Conservation (phyloP, 1,140 invertebrate genomes). For the Belonocnema kinseyi region DNA sequence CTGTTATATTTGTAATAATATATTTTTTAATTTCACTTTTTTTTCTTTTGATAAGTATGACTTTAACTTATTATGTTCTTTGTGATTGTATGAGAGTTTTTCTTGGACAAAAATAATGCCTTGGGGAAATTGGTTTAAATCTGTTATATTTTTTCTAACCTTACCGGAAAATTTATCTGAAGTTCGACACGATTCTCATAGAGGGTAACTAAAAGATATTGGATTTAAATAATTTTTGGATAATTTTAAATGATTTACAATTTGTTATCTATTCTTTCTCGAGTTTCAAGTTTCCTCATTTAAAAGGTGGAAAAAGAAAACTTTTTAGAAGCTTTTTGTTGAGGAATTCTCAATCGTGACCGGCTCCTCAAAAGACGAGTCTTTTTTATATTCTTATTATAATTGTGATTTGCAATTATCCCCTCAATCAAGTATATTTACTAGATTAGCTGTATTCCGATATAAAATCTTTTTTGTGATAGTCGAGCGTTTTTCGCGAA, state of each 20-base stretch:
- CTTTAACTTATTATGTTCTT: too few relatives aligned
- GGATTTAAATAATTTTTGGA: not conserved
- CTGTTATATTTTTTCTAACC: too few relatives aligned
- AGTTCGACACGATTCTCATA: too few relatives aligned
- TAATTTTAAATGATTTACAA: not conserved
- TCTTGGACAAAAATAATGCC: too few relatives aligned
- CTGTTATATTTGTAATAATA: not conserved
- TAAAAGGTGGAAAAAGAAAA: not conserved
- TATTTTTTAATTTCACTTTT: not conserved
- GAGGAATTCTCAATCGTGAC: not conserved
- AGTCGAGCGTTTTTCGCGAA: slow-evolving; percentile 12
- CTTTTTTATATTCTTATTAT: slow-evolving; percentile 29
- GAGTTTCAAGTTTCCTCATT: not conserved
- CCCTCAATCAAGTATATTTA: not conserved
- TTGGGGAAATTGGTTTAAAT: too few relatives aligned
- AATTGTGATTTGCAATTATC: not conserved
- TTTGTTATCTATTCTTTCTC: not conserved
- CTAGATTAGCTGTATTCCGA: slow-evolving; percentile 10
- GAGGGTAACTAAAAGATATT: too few relatives aligned
- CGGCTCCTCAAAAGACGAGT: slow-evolving; percentile 5
- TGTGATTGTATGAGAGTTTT: too few relatives aligned
- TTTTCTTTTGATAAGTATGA: too few relatives aligned
- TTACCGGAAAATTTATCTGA: too few relatives aligned
- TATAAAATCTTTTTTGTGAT: slow-evolving; percentile 29
- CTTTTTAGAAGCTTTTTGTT: slow-evolving; percentile 21